Evolutionary conservation across 2,113 vertebrate genomes (phyloP).

Genomic region (Chlorodrepanis virens): DNA sequence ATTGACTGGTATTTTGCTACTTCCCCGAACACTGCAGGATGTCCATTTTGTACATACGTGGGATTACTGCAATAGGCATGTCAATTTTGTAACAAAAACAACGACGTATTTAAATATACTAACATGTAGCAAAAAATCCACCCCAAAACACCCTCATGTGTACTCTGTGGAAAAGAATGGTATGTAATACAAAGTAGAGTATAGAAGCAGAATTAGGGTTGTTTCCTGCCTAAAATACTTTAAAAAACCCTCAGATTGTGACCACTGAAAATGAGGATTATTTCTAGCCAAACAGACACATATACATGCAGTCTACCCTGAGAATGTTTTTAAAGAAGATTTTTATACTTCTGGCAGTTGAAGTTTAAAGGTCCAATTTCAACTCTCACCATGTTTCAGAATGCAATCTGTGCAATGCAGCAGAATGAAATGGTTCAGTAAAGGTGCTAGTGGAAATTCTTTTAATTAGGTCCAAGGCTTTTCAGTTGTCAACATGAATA

Average conservation of each 20-base stretch:
- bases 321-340: constrained; percentile 72
- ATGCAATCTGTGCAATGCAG: constrained; percentile 83
- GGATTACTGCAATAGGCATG: background rate
- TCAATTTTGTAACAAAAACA: background rate
- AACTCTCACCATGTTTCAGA: constrained; percentile 83
- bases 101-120: background rate
- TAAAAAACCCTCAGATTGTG: background rate
- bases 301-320: constrained; percentile 37
- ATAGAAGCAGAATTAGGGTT: background rate
- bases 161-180: background rate
- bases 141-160: background rate
- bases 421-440: constrained; percentile 87
- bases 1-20: background rate
- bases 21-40: background rate
- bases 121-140: background rate
- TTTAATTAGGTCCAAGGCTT: constrained; percentile 87
- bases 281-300: constrained; percentile 69
- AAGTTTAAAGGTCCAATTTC: constrained; percentile 83
- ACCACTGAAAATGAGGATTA: constrained; percentile 59
- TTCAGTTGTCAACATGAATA: constrained; percentile 88
- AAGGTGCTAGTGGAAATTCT: constrained; percentile 84
- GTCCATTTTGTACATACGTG: background rate
- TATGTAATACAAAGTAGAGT: background rate
- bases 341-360: constrained; percentile 80
- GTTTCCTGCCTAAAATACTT: background rate